Evolutionary conservation across 2,888 invertebrate species (phyloP), one percentile per base, ranked within the genome.

Genomic region (Drosophila eohydei): DNA sequence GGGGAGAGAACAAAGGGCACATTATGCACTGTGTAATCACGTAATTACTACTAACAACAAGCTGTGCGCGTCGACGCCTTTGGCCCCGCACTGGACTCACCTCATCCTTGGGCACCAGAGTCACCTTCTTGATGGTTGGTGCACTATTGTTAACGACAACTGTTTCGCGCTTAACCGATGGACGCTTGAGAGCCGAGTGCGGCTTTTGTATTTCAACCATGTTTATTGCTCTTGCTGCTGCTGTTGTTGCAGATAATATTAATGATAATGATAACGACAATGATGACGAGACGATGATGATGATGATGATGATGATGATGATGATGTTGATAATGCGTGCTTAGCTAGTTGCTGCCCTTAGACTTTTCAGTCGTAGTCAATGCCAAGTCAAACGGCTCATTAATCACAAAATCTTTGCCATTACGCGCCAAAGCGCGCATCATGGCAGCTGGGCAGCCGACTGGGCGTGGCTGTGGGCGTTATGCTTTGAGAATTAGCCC

Each of bases 201-300:
- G 92, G 92, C 81, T 92, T 92, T 80, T 92, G 93, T 87, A 92
- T 91, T 83, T 92, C 92, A 59, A 92, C 92, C 92, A 92, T 92
- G 55, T 60, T 64, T 61, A 44, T 38, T 30, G 36, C 30, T 51
- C 40, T 36, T 9, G 12, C 48, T 70, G 56, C 28, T 67, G 63
- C n/a, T 63, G 44, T 40, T 38, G 34, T 64, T 65, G 46, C 34
- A 43, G 21, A 44, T 55, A 21, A 51, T 50, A 46, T 38, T 40
- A 40, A 54, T 54, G 28, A 1, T 34, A 12, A 16, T 54, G 56
- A 50, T 44, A 63, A 54, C 57, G 44, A 40, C 65, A 56, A 28
- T 50, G 34, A 30, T 44, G 44, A 51, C 54, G 40, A 43, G 30
- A 38, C 41, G 38, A 36, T 57, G n/a, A 50, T 48, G 56, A 32